These are phyloP conservation scores for Cephus nigrinus DNA, from an alignment of 2,888 invertebrate species.

Conservation along the genomic window DNA sequence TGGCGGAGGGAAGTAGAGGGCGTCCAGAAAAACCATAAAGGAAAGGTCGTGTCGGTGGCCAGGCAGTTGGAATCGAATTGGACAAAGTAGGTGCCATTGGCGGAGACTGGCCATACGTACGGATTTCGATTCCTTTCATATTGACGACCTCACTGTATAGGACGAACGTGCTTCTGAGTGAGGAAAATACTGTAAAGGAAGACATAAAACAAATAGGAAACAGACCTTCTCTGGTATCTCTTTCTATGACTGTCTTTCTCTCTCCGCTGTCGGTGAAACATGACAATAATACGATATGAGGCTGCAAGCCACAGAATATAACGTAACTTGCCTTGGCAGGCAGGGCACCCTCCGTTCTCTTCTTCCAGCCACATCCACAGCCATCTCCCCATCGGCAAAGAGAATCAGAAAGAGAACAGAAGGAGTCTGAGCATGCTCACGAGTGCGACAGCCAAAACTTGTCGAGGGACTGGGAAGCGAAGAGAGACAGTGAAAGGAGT, in stretches of 20 bases:
- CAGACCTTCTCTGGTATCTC: conserved; percentile 39
- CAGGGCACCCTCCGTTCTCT: conserved; percentile 42
- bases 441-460: conserved; percentile 8
- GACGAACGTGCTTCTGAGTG: background rate
- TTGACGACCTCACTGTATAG: background rate
- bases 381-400: background rate
- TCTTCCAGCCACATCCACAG: conserved; percentile 2
- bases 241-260: conserved; percentile 27
- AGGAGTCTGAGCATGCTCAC: conserved; percentile 1
- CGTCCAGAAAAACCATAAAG: background rate
- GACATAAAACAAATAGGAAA: conserved; percentile 42
- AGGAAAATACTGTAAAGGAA: conserved; percentile 19
- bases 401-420: background rate
- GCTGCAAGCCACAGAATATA: conserved; percentile 57
- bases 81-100: conserved; percentile 6
- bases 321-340: conserved; percentile 49
- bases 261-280: conserved; percentile 49
- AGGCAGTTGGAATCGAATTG: background rate
- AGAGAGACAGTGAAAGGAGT: conserved; percentile 6
- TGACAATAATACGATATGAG: conserved; percentile 59
- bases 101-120: background rate
- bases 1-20: background rate
- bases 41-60: background rate
- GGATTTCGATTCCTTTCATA: conserved; percentile 1
- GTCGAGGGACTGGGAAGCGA: conserved; percentile 7